A percentile compares a stretch with the other conserved stretches of the same genome.
Evolutionary conservation across 2,888 invertebrate genomes (phyloP).

Genomic region (Teinopalpus imperialis): DNA sequence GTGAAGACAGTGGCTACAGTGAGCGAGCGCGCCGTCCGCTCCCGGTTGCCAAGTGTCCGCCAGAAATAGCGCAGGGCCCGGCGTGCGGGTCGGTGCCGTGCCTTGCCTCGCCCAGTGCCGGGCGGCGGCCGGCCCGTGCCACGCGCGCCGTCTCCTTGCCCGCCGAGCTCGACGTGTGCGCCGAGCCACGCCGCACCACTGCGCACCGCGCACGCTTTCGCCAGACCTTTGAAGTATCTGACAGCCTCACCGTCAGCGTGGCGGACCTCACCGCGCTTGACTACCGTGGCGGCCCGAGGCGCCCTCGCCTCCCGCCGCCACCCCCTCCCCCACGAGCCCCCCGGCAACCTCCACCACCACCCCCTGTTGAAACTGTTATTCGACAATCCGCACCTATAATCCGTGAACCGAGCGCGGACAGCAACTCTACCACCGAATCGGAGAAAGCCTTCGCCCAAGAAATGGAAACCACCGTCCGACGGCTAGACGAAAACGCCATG

Average conservation of each 20-base stretch:
- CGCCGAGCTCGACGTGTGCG: constrained; percentile 85
- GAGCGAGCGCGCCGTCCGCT: constrained; percentile 77
- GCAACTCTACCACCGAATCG: constrained; percentile 75
- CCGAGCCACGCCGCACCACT: constrained; percentile 58
- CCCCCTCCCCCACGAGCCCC: constrained; percentile 49
- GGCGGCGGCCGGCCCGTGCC: constrained; percentile 59
- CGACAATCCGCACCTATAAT: constrained; percentile 42
- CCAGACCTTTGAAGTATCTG: constrained; percentile 72
- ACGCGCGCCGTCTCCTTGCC: constrained; percentile 81
- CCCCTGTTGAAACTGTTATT: constrained; percentile 32
- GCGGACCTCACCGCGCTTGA: constrained; percentile 83
- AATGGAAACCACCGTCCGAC: constrained; percentile 72
- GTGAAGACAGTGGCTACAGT: constrained; percentile 90
- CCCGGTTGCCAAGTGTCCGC: constrained; percentile 51
- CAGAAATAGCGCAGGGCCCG: constrained; percentile 57
- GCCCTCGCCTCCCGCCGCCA: constrained; percentile 64
- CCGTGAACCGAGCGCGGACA: constrained; percentile 70
- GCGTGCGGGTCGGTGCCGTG: constrained; percentile 68
- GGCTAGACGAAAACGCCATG: constrained; percentile 66
- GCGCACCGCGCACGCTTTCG: constrained; percentile 67
- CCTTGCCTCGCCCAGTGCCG: constrained; percentile 56
- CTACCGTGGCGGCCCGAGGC: constrained; percentile 67
- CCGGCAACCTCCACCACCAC: constrained; percentile 43
- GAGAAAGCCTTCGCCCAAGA: constrained; percentile 69
- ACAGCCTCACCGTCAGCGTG: constrained; percentile 82